These are phyloP conservation scores for Papilio machaon DNA, from an alignment of 1,140 invertebrate genomes.

Conservation along the genomic window DNA sequence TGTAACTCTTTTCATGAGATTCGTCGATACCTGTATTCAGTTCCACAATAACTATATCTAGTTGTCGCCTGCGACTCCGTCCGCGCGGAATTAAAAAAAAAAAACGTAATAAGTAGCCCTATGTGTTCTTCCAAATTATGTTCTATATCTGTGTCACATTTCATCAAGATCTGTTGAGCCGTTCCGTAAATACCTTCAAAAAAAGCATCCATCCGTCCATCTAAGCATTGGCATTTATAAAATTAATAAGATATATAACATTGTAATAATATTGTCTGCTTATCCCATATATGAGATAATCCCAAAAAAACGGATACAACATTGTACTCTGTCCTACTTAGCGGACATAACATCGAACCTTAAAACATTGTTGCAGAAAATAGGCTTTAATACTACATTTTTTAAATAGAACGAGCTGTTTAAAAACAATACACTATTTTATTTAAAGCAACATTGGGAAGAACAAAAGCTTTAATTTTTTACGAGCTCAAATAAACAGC, in stretches of 20 bases:
- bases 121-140: no score
- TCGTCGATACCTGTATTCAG: background rate
- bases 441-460: background rate
- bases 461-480: slow-evolving; percentile 19
- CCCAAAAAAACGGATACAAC: background rate
- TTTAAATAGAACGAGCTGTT: background rate
- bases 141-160: no score
- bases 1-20: no score
- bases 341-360: background rate
- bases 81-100: no score
- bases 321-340: background rate
- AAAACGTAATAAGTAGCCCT: no score
- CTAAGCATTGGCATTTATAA: no score
- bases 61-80: no score
- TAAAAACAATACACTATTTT: slow-evolving; percentile 21
- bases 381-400: slow-evolving; percentile 1
- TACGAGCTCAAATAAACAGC: slow-evolving; percentile 27
- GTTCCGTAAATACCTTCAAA: no score
- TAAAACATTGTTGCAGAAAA: background rate
- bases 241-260: background rate
- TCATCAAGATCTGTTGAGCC: no score
- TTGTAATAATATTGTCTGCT: background rate
- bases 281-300: background rate
- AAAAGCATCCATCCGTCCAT: no score
- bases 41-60: background rate